Conservation (phyloP, 2,797 vertebrate genomes). For the Huso huso region DNA sequence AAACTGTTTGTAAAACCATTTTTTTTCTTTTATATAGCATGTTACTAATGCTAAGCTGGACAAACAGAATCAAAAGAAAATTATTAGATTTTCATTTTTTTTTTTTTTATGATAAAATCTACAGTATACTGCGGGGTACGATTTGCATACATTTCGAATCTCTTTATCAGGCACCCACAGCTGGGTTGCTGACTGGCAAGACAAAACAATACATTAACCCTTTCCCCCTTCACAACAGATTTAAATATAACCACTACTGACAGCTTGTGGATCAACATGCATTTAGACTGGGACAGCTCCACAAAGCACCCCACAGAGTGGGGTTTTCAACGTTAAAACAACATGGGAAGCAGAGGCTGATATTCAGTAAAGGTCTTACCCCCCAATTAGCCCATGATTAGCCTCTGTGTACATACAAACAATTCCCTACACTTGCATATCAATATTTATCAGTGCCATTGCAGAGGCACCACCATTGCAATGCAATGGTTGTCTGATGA, state of each 20-base stretch:
- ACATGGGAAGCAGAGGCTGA: background rate
- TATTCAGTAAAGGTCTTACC: background rate
- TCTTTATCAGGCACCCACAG: slow-evolving; percentile 4
- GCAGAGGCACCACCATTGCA: no score
- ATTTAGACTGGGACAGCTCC: background rate
- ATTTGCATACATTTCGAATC: slow-evolving; percentile 1
- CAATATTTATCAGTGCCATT: no score
- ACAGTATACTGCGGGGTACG: background rate
- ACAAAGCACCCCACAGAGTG: slow-evolving; percentile 4
- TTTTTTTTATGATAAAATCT: no score
- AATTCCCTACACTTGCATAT: no score
- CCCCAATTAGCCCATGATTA: background rate
- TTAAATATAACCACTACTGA: background rate
- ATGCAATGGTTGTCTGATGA: no score
- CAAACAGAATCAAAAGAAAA: no score
- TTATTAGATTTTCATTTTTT: no score
- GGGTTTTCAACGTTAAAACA: background rate
- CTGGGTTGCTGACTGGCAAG: slow-evolving; percentile 1
- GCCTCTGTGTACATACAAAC: background rate
- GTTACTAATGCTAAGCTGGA: no score
- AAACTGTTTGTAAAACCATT: no score
- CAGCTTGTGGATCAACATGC: slow-evolving; percentile 2
- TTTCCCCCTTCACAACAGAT: background rate
- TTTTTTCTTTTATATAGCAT: no score
- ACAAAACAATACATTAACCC: background rate